phyloP scores from a whole-genome alignment of 2,113 vertebrate species.

The Bubo scandiacus region DNA sequence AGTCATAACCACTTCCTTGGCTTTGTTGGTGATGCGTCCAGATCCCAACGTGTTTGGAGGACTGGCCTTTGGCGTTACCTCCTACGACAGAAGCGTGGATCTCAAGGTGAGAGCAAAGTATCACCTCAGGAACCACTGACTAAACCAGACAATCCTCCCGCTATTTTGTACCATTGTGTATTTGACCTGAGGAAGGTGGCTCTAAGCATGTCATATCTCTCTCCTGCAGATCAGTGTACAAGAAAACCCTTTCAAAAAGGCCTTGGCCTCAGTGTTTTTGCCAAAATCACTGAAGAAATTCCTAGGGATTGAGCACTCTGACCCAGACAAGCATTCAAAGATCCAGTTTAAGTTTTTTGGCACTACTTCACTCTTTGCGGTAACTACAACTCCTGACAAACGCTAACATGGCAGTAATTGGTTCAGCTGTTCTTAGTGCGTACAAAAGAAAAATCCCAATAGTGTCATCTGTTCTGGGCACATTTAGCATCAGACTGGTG shows the following conservation, averaged over 20 bases:
- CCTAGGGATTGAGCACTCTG: background rate
- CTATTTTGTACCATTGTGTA: background rate
- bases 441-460: background rate
- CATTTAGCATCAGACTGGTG: background rate
- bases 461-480: background rate
- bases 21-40: constrained; percentile 73
- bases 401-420: fast-evolving
- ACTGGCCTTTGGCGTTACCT: constrained; percentile 78
- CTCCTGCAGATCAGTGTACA: constrained; percentile 74
- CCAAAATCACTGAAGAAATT: constrained; percentile 71
- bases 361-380: constrained; percentile 80
- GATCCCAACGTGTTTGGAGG: constrained; percentile 74
- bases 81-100: constrained; percentile 38
- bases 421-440: background rate
- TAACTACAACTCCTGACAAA: constrained; percentile 40
- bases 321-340: constrained; percentile 34
- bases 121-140: background rate
- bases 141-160: background rate
- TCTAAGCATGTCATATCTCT: background rate
- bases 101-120: constrained; percentile 75
- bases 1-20: constrained; percentile 69
- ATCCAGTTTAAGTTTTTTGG: constrained; percentile 90
- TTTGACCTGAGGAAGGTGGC: background rate
- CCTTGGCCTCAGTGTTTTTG: constrained; percentile 79
- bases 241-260: constrained; percentile 44